Evolutionary conservation across 2,797 vertebrate genomes (phyloP).

Genomic region (Pangasius larnaudii): DNA sequence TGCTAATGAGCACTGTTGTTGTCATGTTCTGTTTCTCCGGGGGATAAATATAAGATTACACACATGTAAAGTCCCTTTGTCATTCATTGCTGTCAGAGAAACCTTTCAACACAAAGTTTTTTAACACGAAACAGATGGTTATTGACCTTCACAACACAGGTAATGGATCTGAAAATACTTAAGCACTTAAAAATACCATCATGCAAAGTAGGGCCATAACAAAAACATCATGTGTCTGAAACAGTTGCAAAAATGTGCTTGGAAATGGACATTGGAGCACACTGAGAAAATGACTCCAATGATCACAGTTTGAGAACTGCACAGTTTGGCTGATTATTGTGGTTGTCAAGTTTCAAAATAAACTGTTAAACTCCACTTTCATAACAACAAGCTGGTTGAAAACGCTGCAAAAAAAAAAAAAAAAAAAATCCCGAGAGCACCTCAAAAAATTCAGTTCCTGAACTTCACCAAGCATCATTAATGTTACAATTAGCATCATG

Average conservation of each 20-base stretch:
- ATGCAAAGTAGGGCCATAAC: slow-evolving; percentile 14
- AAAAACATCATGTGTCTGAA: slow-evolving; percentile 8
- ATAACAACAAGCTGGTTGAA: not conserved
- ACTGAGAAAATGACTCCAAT: not conserved
- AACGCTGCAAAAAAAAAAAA: not conserved
- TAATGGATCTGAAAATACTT: slow-evolving; percentile 16
- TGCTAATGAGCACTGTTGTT: not conserved
- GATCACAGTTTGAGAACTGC: not conserved
- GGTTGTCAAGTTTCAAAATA: not conserved
- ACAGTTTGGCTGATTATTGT: not conserved
- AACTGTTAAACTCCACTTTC: not conserved
- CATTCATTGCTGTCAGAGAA: not conserved
- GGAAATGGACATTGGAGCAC: slow-evolving; percentile 4
- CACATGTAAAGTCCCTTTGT: slow-evolving; percentile 4
- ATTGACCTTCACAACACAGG: slow-evolving; percentile 5
- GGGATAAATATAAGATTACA: not conserved
- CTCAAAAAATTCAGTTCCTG: not conserved
- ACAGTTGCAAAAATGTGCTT: not conserved
- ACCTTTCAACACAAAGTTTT: not conserved
- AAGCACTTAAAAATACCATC: slow-evolving; percentile 20
- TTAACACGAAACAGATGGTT: slow-evolving; percentile 4
- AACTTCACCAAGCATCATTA: not conserved
- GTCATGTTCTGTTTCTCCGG: not conserved
- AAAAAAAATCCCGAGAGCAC: not conserved
- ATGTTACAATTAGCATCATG: slow-evolving; percentile 1